Base-by-base conservation (phyloP, 1,140 invertebrate species). In the Zaprionus capensis region DNA sequence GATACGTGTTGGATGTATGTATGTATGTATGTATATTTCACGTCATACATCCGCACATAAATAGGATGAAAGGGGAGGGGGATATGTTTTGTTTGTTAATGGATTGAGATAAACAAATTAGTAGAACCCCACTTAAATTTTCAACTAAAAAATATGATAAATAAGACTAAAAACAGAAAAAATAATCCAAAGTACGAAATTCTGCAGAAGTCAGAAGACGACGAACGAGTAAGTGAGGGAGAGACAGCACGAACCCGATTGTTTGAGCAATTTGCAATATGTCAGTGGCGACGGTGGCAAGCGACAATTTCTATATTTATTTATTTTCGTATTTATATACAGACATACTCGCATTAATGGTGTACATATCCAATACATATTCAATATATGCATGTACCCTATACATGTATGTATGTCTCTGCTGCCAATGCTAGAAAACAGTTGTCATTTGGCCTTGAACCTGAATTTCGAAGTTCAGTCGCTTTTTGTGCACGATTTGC, bases 391-490 rank as follows among this genome's bases (percentile, higher is more conserved):
- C 28, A 44, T n/a, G 24, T 46, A 56, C 34, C 22, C 26, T 36
- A 38, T 7, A 9, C 36, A 55, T 38, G 61, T 69, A 51, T 24
- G 28, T 53, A 9, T 46, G 15, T 58, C 28, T 57, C 38, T 55
- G 71, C 58, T 68, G 46, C 31, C 61, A 56, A 75, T 76, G 76
- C 55, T 81, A 76, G 67, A 78, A 81, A 81, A 81, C 76, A 81
- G 68, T 81, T 80, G 76, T 71, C 76, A 78, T 72, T 76, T 84
- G 76, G 78, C 85, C 85, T 88, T 88, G 85, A 88, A 88, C 85
- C 81, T 88, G 81, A 90, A 85, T 70, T 88, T 90, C 53, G 79
- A 80, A 82, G 81, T 88, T 82, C 78, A 80, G 75, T 77, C 69
- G 71, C 73, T 55, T 67, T 78, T 67, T n/a, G 55, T 74, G 17